These are phyloP conservation scores for Silvanus unidentatus DNA, from an alignment of 2,888 invertebrate genomes.

Conservation along the genomic window DNA sequence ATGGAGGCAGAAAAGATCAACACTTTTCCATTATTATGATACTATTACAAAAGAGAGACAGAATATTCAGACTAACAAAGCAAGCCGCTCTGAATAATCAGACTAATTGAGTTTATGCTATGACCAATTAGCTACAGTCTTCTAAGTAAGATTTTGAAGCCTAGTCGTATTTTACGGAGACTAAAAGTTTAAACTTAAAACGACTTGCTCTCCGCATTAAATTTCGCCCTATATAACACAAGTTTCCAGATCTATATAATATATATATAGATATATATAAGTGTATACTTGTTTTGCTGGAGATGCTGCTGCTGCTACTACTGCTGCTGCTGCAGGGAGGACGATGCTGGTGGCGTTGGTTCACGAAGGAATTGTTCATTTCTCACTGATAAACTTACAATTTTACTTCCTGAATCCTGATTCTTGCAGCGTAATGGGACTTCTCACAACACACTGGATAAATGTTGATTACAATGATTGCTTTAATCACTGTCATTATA, in stretches of 20 bases:
- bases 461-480: conserved; percentile 32
- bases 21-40: conserved; percentile 4
- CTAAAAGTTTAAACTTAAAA: conserved; percentile 35
- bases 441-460: conserved; percentile 9
- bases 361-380: conserved; percentile 5
- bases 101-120: conserved; percentile 35
- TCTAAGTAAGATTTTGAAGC: conserved; percentile 31
- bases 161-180: conserved; percentile 29
- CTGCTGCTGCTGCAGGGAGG: neutral
- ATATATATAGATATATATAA: too few relatives aligned
- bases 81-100: conserved; percentile 27
- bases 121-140: conserved; percentile 36
- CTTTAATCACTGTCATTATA: conserved; percentile 27
- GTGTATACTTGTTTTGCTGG: too few relatives aligned
- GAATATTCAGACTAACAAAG: conserved; percentile 9
- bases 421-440: conserved; percentile 5
- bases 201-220: conserved; percentile 31
- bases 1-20: conserved; percentile 5
- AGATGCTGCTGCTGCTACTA: too few relatives aligned
- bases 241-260: conserved; percentile 4
- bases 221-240: conserved; percentile 17
- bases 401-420: conserved; percentile 5
- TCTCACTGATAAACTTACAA: conserved; percentile 8
- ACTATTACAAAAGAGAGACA: conserved; percentile 9
- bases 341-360: neutral